phyloP scores from a whole-genome alignment of 2,113 vertebrate species.

The Epinephelus moara region DNA sequence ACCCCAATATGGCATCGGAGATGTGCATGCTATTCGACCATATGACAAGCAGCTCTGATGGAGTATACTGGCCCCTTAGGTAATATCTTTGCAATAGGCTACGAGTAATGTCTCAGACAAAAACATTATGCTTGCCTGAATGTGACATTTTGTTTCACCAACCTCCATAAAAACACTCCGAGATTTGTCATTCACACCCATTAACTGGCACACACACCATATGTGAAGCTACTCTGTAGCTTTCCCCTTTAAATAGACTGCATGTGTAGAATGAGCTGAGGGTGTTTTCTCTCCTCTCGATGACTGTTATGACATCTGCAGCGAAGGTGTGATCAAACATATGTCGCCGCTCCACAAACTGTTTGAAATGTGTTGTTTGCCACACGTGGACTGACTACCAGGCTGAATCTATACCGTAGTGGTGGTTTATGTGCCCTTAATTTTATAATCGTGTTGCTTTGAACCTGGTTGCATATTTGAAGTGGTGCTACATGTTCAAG shows the following conservation, averaged over 20 bases:
- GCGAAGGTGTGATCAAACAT: constrained; percentile 33
- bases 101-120: not conserved
- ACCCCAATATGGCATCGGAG: not conserved
- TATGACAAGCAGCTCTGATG: not conserved
- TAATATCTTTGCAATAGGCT: not conserved
- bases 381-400: not conserved
- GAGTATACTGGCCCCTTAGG: not conserved
- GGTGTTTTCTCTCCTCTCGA: constrained; percentile 12
- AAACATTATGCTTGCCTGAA: not conserved
- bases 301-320: constrained; percentile 27
- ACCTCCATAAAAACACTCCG: not conserved
- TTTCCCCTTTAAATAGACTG: constrained; percentile 29
- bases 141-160: not conserved
- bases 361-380: constrained; percentile 14
- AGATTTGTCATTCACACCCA: not conserved
- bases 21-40: not conserved
- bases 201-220: not conserved
- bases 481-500: not conserved
- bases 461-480: not conserved
- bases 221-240: not conserved
- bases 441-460: not conserved
- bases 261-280: not conserved
- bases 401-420: not conserved
- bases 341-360: constrained; percentile 2
- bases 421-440: not conserved